Percentiles rank a stretch among this genome's conserved stretches.
Evolutionary conservation across 2,888 invertebrate species (phyloP).

Genomic region (Volucella bombylans): DNA sequence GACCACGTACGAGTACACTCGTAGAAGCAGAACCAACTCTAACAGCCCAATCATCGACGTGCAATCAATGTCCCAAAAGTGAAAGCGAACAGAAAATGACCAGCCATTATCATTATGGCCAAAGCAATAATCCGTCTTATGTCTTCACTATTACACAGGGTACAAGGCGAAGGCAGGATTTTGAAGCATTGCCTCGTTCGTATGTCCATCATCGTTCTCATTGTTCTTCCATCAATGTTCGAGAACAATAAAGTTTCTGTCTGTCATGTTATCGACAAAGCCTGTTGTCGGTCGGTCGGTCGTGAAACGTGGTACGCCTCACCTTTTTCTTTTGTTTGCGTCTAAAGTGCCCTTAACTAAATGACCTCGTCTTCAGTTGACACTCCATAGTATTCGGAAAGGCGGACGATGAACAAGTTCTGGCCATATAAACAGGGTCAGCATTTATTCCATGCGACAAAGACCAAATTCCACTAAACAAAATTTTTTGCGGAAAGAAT

Average conservation of each 20-base stretch:
- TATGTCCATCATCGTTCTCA: conserved; percentile 15
- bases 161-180: too few relatives aligned
- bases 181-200: conserved; percentile 6
- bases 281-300: not conserved
- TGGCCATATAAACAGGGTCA: conserved; percentile 47
- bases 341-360: conserved; percentile 39
- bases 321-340: conserved; percentile 36
- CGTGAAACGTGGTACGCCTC: conserved; percentile 27
- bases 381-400: conserved; percentile 24
- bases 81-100: conserved; percentile 49
- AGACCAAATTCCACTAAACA: conserved; percentile 29
- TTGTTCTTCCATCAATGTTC: conserved; percentile 27
- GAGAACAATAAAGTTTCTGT: conserved; percentile 38
- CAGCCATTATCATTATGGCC: conserved; percentile 56
- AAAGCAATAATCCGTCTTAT: conserved; percentile 52
- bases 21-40: conserved; percentile 5
- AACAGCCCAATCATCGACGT: conserved; percentile 48
- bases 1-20: conserved; percentile 28
- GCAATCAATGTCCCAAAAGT: conserved; percentile 52
- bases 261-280: conserved; percentile 31
- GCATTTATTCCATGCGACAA: conserved; percentile 54
- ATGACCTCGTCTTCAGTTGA: conserved; percentile 21
- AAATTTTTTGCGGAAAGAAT: conserved; percentile 24
- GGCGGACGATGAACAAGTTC: not conserved
- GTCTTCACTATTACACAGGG: conserved; percentile 37